Evolutionary conservation across 2,888 invertebrate genomes (phyloP).

Genomic region (Holacanthella duospinosa): DNA sequence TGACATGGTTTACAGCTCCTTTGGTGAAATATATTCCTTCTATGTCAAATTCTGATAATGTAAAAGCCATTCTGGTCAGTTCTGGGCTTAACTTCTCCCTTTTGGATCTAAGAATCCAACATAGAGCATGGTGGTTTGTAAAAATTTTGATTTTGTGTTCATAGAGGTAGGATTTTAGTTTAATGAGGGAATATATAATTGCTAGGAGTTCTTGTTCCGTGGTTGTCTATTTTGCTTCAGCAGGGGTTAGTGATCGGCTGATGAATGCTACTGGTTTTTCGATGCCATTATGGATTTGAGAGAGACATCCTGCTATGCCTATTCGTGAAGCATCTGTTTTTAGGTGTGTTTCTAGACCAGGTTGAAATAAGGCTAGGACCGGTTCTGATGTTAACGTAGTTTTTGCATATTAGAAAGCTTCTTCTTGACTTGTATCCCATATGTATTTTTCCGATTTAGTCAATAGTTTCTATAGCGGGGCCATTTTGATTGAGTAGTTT

Average conservation of each 20-base stretch:
- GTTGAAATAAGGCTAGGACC: conserved; percentile 2
- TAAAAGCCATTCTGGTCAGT: conserved; percentile 12
- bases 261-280: conserved; percentile 10
- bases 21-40: conserved; percentile 4
- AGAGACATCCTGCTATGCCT: conserved; percentile 3
- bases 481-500: not conserved
- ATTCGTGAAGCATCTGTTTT: not conserved
- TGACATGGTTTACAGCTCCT: conserved; percentile 2
- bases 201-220: conserved; percentile 13
- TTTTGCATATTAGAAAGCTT: not conserved
- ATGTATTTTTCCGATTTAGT: not conserved
- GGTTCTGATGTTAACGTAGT: not conserved
- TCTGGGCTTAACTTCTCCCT: conserved; percentile 11
- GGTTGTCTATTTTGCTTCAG: conserved; percentile 8
- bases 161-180: conserved; percentile 7
- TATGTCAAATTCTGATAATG: conserved; percentile 10
- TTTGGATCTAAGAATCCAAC: conserved; percentile 8
- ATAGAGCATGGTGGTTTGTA: conserved; percentile 14
- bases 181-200: conserved; percentile 8
- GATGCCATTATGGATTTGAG: conserved; percentile 2
- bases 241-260: conserved; percentile 4
- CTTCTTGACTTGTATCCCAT: conserved; percentile 6
- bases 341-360: not conserved
- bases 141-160: conserved; percentile 8
- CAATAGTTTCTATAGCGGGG: conserved; percentile 6